phyloP scores from a whole-genome alignment of 1,140 invertebrate species.

The Camponotus floridanus region DNA sequence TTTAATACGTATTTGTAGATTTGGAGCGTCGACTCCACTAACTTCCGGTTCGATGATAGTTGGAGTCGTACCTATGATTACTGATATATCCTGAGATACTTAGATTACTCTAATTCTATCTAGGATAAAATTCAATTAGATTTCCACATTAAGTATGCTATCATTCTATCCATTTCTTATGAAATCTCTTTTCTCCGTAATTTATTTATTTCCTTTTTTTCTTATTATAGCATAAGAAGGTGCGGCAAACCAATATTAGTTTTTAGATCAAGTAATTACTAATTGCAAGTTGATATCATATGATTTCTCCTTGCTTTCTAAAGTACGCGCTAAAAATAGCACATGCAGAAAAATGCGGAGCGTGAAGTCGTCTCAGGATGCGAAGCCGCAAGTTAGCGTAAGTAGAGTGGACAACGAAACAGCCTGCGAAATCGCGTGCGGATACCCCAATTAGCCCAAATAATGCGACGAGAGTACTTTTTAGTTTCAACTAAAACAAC shows the following conservation, averaged over 20 bases:
- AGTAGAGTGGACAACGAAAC: constrained; percentile 53
- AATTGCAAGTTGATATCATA: constrained; percentile 37
- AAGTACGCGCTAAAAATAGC: constrained; percentile 47
- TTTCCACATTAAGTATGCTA: not conserved
- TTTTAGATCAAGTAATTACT: constrained; percentile 48
- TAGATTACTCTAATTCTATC: too few species aligned
- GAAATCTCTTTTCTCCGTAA: not conserved
- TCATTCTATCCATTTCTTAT: not conserved
- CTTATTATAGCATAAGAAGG: not conserved
- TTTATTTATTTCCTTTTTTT: not conserved
- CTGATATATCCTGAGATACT: too few species aligned
- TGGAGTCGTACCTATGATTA: not conserved
- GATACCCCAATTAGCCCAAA: constrained; percentile 13
- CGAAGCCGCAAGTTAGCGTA: constrained; percentile 40
- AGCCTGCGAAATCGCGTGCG: constrained; percentile 44
- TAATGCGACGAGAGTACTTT: not conserved
- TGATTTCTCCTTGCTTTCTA: constrained; percentile 62
- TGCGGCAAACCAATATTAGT: not conserved
- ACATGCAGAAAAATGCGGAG: constrained; percentile 42
- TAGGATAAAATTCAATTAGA: not conserved
- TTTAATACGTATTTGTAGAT: not conserved
- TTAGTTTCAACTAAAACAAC: not conserved
- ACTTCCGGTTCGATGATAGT: not conserved
- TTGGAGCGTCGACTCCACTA: not conserved
- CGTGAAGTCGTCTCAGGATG: constrained; percentile 54